phyloP scores from a whole-genome alignment of 2,888 invertebrate genomes.

The Hydraecia micacea region DNA sequence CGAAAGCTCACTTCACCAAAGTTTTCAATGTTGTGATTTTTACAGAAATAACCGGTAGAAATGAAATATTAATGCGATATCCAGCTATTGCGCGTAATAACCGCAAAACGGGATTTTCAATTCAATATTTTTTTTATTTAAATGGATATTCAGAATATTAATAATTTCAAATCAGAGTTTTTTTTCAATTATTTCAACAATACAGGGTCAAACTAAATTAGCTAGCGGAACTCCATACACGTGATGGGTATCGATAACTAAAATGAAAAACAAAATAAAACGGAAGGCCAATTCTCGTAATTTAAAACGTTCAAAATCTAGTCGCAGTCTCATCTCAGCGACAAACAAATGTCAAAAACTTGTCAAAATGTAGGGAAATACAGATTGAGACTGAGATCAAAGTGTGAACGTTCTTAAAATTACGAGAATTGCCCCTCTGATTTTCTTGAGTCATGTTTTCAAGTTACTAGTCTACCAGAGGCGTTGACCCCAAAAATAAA shows the following conservation, averaged over 20 bases:
- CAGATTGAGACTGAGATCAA: no score
- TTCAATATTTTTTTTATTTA: neutral
- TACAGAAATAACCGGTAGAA: neutral
- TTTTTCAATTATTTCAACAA: neutral
- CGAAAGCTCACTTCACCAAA: neutral
- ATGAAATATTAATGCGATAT: neutral
- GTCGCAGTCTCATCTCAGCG: no score
- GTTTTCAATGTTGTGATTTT: neutral
- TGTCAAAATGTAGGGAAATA: no score
- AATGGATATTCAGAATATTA: neutral
- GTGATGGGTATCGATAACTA: neutral
- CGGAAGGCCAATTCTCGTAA: no score
- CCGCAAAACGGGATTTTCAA: constrained; percentile 23
- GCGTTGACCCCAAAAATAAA: no score
- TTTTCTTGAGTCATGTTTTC: neutral
- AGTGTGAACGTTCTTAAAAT: no score
- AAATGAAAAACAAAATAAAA: neutral
- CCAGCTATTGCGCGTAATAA: constrained; percentile 47
- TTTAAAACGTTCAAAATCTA: no score
- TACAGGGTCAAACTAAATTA: neutral
- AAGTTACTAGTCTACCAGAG: no score
- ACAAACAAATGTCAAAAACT: no score
- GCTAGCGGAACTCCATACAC: neutral
- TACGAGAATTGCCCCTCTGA: no score
- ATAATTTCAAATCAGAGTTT: neutral